Base-by-base conservation (phyloP, 2,113 vertebrate species). In the Brachyistius frenatus region DNA sequence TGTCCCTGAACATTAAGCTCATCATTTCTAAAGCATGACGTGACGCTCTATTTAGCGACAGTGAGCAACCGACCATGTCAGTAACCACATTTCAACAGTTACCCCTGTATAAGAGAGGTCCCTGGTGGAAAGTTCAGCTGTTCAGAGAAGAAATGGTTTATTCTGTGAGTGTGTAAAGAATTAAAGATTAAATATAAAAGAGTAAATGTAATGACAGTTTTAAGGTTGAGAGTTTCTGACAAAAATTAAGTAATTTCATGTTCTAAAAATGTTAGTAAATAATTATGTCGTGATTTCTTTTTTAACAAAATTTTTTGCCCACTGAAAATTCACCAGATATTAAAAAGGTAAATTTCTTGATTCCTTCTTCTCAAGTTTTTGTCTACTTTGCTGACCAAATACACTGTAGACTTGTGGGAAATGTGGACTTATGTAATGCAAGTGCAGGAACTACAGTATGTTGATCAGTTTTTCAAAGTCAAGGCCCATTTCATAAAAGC, bases 21-120 rank as follows among this genome's bases (percentile, higher is more conserved):
- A 75, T 89, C 83, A 85, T 86, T 86, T 88, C 80, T 84, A 69
- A 87, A 84, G 69, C 66, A 75, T 90, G 86, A 92, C 57, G 81
- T 44, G 76, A 88, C 44, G 76, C 78, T 85, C 76, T 74, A 57
- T 88, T 87, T 83, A 87, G 72, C 14, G 32, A 47, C 46, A 33
- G 11, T 86, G 89, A 88, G 71, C 69, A 78, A 47, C 9, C 8
- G 53, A 77, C 23, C 66, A 3, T 87, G 86, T 89, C 84, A 83
- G 49, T 54, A 54, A 47, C 58, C 14, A 14, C 66, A 71, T 70
- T 80, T 80, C 86, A 89, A 85, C 74, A 83, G 78, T 78, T 74
- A 11, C 2, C 3, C 46, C 61, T 67, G 55, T 35, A 31, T 49
- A 2, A 35, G 41, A 52, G 10, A 44, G 0, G 23, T 73, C 75